These are phyloP conservation scores for Paratrypauchen microcephalus DNA, from an alignment of 2,797 vertebrate species.

Conservation along the genomic window DNA sequence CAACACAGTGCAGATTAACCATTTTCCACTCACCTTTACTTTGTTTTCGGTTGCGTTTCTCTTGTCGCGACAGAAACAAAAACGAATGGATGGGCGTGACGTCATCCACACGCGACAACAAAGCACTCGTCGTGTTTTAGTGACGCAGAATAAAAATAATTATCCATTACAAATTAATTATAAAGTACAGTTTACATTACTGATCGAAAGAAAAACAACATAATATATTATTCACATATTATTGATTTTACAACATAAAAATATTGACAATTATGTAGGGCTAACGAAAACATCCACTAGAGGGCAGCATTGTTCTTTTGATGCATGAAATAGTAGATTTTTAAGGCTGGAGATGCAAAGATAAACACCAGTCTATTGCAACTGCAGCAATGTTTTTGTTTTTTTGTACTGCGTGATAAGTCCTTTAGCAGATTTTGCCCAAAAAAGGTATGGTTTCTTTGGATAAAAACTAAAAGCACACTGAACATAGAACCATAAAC, in stretches of 20 bases:
- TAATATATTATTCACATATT: no score
- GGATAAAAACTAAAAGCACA: not conserved
- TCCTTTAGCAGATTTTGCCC: not conserved
- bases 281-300: constrained; percentile 40
- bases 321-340: not conserved
- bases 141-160: constrained; percentile 31
- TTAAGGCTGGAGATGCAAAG: not conserved
- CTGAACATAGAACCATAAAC: not conserved
- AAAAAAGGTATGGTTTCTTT: not conserved
- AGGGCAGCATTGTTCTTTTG: constrained; percentile 51
- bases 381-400: not conserved
- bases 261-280: not conserved
- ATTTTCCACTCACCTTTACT: constrained; percentile 24
- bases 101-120: constrained; percentile 20
- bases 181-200: no score
- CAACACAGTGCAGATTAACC: no score
- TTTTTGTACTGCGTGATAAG: not conserved
- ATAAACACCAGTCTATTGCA: not conserved
- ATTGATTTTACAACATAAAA: not conserved
- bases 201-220: no score
- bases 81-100: constrained; percentile 45
- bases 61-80: constrained; percentile 53
- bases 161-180: not conserved
- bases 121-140: constrained; percentile 22
- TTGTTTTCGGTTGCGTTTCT: constrained; percentile 2